Evolutionary conservation across 2,797 vertebrate genomes (phyloP), one percentile per base, ranked within the genome.

Genomic region (Anolis apletophallus): DNA sequence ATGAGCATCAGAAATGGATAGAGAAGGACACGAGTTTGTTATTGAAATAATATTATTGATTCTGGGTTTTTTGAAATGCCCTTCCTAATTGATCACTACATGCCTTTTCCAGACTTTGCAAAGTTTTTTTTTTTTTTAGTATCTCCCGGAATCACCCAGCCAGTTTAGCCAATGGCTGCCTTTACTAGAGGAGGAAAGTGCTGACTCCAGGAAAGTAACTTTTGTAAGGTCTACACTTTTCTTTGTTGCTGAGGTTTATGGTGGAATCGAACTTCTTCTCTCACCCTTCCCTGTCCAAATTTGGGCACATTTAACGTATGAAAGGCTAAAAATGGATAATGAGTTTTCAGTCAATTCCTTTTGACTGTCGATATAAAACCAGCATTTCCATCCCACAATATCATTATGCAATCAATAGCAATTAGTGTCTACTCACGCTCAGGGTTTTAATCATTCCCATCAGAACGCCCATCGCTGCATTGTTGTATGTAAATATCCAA

Each of bases 331-430:
- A 95, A 95, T 88, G 93, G 93, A 93, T 94, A 94, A 95, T 94
- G 94, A 93, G 93, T 95, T 95, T 93, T 94, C 34, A 77, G 94
- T 95, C 93, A 95, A 94, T 95, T 93, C 92, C 93, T 95, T 94
- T 94, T 94, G 93, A 95, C 91, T 91, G 93, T 94, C 93, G 93
- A 94, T 95, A 94, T 92, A 93, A 94, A 95, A 93, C 90, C 92
- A 87, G 90, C 93, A 93, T 94, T 93, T 88, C 90, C 88, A 93
- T 93, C 93, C 91, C 89, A 93, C 94, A 92, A 93, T 95, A 95
- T 95, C 93, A 95, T 95, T 94, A 95, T 93, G 91, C 91, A 94
- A 95, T 95, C 95, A 95, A 95, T 95, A 95, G 93, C 94, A 95
- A 95, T 95, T 95, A 95, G 95, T 93, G 93, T 93, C 93, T 94